A percentile compares a stretch with the other conserved stretches of the same genome.
phyloP scores from a whole-genome alignment of 2,113 vertebrate genomes.

The Isichthys henryi region DNA sequence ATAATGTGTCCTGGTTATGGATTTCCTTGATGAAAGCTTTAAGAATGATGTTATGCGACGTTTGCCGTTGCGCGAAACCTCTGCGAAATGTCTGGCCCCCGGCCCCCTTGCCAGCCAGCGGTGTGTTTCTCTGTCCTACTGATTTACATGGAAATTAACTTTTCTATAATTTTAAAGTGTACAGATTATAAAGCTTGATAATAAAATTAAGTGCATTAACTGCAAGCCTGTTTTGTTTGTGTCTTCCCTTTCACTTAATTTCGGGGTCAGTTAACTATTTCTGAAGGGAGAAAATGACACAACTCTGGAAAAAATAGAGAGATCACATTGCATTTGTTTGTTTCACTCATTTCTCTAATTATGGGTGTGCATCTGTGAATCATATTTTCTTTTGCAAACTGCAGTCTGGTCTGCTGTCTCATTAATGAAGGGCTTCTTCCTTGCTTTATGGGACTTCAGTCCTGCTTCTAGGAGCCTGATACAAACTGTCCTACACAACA shows the following conservation, averaged over 20 bases:
- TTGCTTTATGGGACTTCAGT: no score
- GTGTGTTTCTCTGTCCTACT: slow-evolving; percentile 18
- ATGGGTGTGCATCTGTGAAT: no score
- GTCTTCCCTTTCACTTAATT: background rate
- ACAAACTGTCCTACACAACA: no score
- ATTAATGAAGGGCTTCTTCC: no score
- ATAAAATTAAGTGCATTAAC: slow-evolving; percentile 33
- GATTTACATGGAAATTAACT: slow-evolving; percentile 23
- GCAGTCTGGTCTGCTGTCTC: no score
- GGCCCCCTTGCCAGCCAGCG: background rate
- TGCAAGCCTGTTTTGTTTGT: background rate
- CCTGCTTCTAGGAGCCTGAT: no score
- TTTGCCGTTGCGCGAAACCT: background rate
- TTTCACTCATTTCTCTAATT: no score
- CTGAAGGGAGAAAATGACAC: background rate
- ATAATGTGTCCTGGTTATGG: background rate
- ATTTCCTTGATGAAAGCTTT: background rate
- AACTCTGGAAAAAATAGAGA: no score
- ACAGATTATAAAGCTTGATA: slow-evolving; percentile 35
- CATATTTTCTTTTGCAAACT: no score
- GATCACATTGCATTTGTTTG: no score
- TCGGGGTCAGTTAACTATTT: background rate
- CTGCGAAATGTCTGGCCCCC: background rate
- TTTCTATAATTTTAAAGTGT: slow-evolving; percentile 34
- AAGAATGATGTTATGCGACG: background rate